Evolutionary conservation across 2,113 vertebrate species (phyloP), one percentile per base, ranked within the genome.

Genomic region (Erpornis zantholeuca): DNA sequence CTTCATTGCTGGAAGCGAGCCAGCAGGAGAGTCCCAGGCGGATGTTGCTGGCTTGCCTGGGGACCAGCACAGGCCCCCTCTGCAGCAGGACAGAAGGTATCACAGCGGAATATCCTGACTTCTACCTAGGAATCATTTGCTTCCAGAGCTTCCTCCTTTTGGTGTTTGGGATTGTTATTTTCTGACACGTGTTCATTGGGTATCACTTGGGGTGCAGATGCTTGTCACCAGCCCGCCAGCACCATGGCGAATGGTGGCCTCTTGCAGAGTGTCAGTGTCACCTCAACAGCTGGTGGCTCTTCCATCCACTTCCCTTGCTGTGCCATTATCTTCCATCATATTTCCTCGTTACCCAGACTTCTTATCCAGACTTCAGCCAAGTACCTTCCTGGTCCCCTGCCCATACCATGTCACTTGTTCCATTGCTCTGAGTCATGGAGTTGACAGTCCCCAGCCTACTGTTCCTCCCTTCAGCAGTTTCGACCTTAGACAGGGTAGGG

Each of bases 111-210:
- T n/a, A 35, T 21, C 36, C 6, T 27, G 10, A 29, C 16, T 71
- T 85, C 73, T 50, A 2, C 19, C 28, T 59, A 38, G 52, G 35
- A 79, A 71, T 10, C 9, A 28, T 77, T 77, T 81, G 28, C 71
- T 88, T 42, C 25, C 52, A 61, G 71, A 88, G 45, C 25, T 83
- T 91, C 59, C 50, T 83, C 15, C 27, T 90, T 69, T 40, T 60
- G 47, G 9, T 7, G 1, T 49, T 88, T 53, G 1, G 28, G 2
- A 45, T 90, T 49, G 14, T 38, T 70, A 19, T 70, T 81, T 79
- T 54, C 64, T 78, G 76, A 70, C 8, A 3, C 20, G 7, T 0
- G 0, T 77, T 11, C 6, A 0, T 44, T 83, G 17, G 12, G 1
- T 45, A n/a, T 68, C 45, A 54, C 54, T 49, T 8, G 25, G 45